These are phyloP conservation scores for Chouioia cunea DNA, from an alignment of 2,888 invertebrate genomes.

Conservation along the genomic window DNA sequence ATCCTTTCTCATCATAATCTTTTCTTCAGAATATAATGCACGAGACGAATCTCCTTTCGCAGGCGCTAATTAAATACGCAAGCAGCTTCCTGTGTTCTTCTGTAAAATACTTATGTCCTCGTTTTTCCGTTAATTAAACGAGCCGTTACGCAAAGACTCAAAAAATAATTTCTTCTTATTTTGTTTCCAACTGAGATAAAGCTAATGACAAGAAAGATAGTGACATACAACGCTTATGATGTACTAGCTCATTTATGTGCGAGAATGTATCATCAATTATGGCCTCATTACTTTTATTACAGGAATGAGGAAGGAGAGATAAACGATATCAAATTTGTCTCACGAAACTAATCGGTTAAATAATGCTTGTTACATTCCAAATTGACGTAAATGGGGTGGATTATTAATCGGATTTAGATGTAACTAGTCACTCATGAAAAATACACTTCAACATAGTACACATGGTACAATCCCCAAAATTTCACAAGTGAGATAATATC, in stretches of 20 bases:
- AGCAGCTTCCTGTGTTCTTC: background rate
- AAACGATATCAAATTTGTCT: too few species aligned
- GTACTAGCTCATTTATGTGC: too few species aligned
- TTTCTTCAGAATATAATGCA: conserved; percentile 34
- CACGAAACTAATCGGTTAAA: too few species aligned
- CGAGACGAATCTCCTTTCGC: conserved; percentile 6
- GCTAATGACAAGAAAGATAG: too few species aligned
- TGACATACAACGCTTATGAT: too few species aligned
- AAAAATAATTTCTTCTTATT: background rate
- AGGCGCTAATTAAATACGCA: conserved; percentile 29
- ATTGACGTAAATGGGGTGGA: too few species aligned
- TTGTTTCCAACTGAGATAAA: background rate
- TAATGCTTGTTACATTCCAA: too few species aligned
- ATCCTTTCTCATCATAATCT: background rate
- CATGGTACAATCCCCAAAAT: conserved; percentile 2
- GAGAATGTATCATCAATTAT: too few species aligned
- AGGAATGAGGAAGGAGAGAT: too few species aligned
- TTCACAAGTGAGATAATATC: conserved; percentile 24
- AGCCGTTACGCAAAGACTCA: background rate
- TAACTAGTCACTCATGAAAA: conserved; percentile 15
- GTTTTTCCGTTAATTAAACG: conserved; percentile 23
- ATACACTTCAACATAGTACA: conserved; percentile 20
- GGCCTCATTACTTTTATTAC: too few species aligned
- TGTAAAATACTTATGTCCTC: conserved; percentile 23
- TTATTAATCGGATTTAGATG: background rate